phyloP scores from a whole-genome alignment of 2,888 invertebrate species.

The Orthonevra nobilis region DNA sequence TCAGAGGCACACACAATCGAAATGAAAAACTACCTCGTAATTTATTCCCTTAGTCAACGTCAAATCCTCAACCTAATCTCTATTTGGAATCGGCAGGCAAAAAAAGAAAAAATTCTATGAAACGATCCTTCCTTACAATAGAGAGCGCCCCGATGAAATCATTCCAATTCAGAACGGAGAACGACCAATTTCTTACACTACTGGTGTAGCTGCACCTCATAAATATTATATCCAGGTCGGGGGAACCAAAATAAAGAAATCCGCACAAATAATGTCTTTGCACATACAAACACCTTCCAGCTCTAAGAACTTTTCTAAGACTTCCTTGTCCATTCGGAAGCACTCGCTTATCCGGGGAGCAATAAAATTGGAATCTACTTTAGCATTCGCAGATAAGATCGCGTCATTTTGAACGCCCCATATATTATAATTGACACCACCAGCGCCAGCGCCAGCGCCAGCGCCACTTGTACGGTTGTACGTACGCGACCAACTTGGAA shows the following conservation, averaged over 20 bases:
- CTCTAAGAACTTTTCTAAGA: slow-evolving; percentile 60
- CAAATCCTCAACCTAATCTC: slow-evolving; percentile 56
- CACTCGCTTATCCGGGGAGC: slow-evolving; percentile 59
- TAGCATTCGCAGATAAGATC: slow-evolving; percentile 78
- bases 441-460: slow-evolving; percentile 20
- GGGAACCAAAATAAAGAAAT: slow-evolving; percentile 35
- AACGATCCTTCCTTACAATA: slow-evolving; percentile 18
- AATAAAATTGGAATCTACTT: slow-evolving; percentile 70
- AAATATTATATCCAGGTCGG: slow-evolving; percentile 70
- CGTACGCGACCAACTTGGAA: slow-evolving; percentile 5
- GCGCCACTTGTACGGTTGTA: not conserved
- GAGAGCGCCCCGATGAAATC: slow-evolving; percentile 21
- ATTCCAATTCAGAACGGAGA: slow-evolving; percentile 50
- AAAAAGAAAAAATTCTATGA: slow-evolving; percentile 1
- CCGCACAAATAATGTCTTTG: slow-evolving; percentile 57
- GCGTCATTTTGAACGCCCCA: slow-evolving; percentile 75
- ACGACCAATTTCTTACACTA: slow-evolving; percentile 48
- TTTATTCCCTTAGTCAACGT: slow-evolving; percentile 65
- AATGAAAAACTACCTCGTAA: slow-evolving; percentile 63
- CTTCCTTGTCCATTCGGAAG: slow-evolving; percentile 65
- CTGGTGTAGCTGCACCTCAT: slow-evolving; percentile 47
- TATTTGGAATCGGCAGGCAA: slow-evolving; percentile 51
- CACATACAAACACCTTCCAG: slow-evolving; percentile 6
- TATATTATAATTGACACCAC: slow-evolving; percentile 71
- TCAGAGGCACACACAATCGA: slow-evolving; percentile 23